Percentiles rank a stretch among this genome's conserved stretches.
These are phyloP conservation scores for Apamea crenata DNA, from an alignment of 2,888 invertebrate species.

Conservation along the genomic window DNA sequence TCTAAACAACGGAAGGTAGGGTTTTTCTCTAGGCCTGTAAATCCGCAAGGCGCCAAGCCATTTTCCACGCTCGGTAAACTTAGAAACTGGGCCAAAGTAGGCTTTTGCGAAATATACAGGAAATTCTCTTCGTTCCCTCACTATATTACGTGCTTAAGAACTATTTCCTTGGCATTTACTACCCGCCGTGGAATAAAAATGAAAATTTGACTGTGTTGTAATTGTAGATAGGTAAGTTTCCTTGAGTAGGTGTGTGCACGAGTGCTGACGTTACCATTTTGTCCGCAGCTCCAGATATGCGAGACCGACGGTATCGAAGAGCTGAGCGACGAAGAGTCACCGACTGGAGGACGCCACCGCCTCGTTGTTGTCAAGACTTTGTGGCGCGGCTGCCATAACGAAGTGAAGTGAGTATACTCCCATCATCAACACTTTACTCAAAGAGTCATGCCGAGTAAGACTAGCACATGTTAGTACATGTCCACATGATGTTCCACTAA, in stretches of 20 bases:
- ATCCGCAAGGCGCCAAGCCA: slow-evolving; percentile 84
- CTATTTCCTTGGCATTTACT: slow-evolving; percentile 81
- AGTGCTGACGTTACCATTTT: slow-evolving; percentile 21
- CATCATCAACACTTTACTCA: not conserved
- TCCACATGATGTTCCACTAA: not conserved
- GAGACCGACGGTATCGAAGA: slow-evolving; percentile 94
- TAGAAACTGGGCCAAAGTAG: slow-evolving; percentile 88
- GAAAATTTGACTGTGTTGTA: slow-evolving; percentile 75
- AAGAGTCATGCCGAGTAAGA: not conserved
- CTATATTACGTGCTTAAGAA: slow-evolving; percentile 86
- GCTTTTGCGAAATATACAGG: slow-evolving; percentile 86
- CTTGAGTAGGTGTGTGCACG: not conserved
- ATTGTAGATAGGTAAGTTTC: slow-evolving; percentile 39
- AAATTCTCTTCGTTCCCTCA: slow-evolving; percentile 79
- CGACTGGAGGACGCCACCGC: slow-evolving; percentile 92
- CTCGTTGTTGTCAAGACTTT: slow-evolving; percentile 94
- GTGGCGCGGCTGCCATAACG: slow-evolving; percentile 93
- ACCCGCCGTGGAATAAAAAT: slow-evolving; percentile 82
- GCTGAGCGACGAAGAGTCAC: slow-evolving; percentile 91
- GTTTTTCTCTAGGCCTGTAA: slow-evolving; percentile 82
- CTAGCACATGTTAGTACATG: not conserved
- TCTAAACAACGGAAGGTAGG: slow-evolving; percentile 67
- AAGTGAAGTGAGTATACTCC: slow-evolving; percentile 90
- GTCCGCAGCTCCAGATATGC: slow-evolving; percentile 92
- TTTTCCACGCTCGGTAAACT: slow-evolving; percentile 88